A percentile compares a stretch with the other conserved stretches of the same genome.
phyloP scores from a whole-genome alignment of 2,797 vertebrate genomes.

The Erithacus rubecula region DNA sequence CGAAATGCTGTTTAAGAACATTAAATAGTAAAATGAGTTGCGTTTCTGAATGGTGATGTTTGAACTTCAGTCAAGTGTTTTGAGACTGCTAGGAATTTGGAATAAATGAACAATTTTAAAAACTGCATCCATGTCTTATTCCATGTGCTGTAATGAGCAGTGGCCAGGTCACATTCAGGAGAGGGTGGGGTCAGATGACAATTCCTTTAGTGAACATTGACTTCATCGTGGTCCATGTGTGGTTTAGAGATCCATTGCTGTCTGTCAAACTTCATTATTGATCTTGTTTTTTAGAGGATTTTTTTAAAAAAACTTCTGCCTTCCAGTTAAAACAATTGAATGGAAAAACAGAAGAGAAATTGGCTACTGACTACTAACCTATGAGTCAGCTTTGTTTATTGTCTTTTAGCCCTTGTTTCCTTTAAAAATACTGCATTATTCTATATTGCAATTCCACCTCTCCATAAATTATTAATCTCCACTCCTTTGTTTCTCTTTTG shows the following conservation, averaged over 20 bases:
- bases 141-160: neutral
- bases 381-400: neutral
- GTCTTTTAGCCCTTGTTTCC: neutral
- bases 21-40: neutral
- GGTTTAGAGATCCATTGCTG: neutral
- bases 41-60: neutral
- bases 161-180: neutral
- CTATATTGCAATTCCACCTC: neutral
- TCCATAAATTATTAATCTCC: neutral
- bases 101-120: neutral
- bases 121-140: neutral
- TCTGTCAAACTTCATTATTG: neutral
- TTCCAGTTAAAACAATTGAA: neutral
- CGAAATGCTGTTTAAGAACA: neutral
- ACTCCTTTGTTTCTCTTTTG: neutral
- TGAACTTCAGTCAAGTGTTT: neutral
- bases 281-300: neutral
- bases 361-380: neutral
- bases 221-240: accelerated
- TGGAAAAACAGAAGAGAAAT: neutral
- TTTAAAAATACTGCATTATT: neutral
- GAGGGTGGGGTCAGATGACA: accelerated
- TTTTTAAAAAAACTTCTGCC: neutral
- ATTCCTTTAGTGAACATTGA: accelerated
- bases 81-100: neutral